Evolutionary conservation across 2,797 vertebrate species (phyloP), one percentile per base, ranked within the genome.

Genomic region (Kryptolebias ocellatus): DNA sequence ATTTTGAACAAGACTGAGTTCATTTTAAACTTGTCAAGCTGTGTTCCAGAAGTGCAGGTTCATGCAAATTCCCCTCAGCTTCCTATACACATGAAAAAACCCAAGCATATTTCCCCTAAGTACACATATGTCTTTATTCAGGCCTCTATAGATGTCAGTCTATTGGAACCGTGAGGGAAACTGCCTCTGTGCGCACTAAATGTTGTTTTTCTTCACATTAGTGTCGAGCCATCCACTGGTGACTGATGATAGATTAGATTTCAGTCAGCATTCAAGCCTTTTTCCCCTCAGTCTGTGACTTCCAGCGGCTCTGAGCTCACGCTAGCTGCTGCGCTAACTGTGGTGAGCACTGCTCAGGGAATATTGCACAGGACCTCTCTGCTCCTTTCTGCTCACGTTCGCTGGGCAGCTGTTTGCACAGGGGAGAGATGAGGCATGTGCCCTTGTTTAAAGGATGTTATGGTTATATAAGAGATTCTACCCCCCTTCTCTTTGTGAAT

Each of bases 221-320:
- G 67, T 79, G 83, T 83, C 88, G 74, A 80, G 64, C 73, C 73
- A 58, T 80, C 79, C 85, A 78, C 82, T 42, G 44, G 83, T 85
- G 90, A 87, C 87, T 81, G 82, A 83, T 91, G 91, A 92, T 90
- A 75, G 83, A 91, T 89, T 81, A 82, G 77, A 70, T 69, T 79
- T 78, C 69, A 64, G 76, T 58, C 50, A 3, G 20, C 6, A 61
- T 68, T 70, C 67, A 8, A 67, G 74, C 61, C 84, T 85, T 70
- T 78, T 83, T 64, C 76, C 70, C 78, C 75, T 66, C 9, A 45
- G 79, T 67, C 44, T 68, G 77, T 70, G 78, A 80, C 83, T 86
- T 74, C 77, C 72, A 81, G 70, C 67, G 47, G 74, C 81, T 78
- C 50, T 0, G 27, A 63, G 70, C 80, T 68, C 70, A 55, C 44